A percentile compares a stretch with the other conserved stretches of the same genome.
phyloP scores from a whole-genome alignment of 2,888 invertebrate species.

The Eugnorisma glareosa region DNA sequence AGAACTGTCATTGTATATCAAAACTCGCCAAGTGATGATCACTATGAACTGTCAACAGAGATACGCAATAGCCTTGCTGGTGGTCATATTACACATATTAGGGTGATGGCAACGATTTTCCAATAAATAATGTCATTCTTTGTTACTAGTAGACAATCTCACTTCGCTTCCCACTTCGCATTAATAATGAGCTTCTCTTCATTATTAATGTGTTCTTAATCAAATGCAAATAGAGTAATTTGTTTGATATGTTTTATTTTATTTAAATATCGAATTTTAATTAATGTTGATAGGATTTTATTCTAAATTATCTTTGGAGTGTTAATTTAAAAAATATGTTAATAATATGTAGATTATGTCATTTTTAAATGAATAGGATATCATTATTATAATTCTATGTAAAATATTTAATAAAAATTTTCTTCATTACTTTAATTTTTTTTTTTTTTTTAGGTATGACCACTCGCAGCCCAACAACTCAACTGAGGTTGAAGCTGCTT shows the following conservation, averaged over 20 bases:
- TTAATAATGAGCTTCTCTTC: conserved; percentile 4
- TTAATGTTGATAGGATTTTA: conserved; percentile 55
- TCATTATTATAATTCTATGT: conserved; percentile 35
- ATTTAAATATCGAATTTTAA: conserved; percentile 50
- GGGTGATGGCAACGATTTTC: neutral
- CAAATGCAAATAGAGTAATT: conserved; percentile 51
- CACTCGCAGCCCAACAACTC: too few relatives aligned
- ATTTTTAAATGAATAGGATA: conserved; percentile 3
- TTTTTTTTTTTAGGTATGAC: too few relatives aligned
- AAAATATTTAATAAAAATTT: conserved; percentile 20
- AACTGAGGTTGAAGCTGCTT: too few relatives aligned
- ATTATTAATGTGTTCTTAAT: conserved; percentile 27
- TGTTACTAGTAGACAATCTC: neutral
- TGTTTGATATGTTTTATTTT: conserved; percentile 37
- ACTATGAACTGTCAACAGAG: too few relatives aligned
- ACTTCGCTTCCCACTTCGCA: too few relatives aligned
- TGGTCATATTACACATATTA: neutral
- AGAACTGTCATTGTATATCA: too few relatives aligned
- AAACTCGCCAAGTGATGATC: too few relatives aligned
- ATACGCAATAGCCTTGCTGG: too few relatives aligned
- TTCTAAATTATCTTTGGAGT: conserved; percentile 37
- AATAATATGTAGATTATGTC: conserved; percentile 39
- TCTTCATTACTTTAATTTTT: conserved; percentile 10
- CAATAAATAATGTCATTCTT: neutral
- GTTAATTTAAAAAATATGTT: conserved; percentile 49